Evolutionary conservation across 2,113 vertebrate species (phyloP), one percentile per base, ranked within the genome.

Genomic region (Pomatorhinus ruficollis): DNA sequence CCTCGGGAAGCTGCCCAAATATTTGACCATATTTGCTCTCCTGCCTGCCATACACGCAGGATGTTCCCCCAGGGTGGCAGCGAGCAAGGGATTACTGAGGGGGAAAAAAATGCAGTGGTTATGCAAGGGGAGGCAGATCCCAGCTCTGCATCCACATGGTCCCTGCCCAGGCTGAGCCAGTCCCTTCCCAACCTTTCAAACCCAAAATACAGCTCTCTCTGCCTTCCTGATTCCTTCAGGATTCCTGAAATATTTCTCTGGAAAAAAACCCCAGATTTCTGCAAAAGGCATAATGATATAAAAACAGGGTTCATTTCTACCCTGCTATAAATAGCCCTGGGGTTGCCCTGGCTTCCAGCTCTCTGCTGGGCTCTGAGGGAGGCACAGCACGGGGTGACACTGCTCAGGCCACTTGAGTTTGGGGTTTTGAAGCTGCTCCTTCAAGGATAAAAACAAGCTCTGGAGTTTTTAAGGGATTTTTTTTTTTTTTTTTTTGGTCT

Each of bases 21-120:
- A 74, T 92, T 95, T 95, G 39, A 80, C 96, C 70, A 72, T 90
- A 76, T 95, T 96, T 96, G 79, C 88, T 89, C 64, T 95, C 75
- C 85, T 65, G 75, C 71, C 68, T 95, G 82, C 90, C 77, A 7
- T 23, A 2, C 24, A 16, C 53, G 8, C 54, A 33, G 76, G 42
- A 89, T 47, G 35, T 4, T 61, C 56, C 85, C 77, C 63, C 6
- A 0, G 65, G 83, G 37, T 35, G 77, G 87, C 72, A 77, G 60
- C 8, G 49, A 96, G 90, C 92, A 63, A 69, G 7, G 31, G 15
- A 88, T 95, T 88, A 94, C 85, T 76, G 79, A n/a, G 15, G 59
- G 90, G 69, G 66, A 37, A 90, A 95, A 89, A 95, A 88, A 89
- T 92, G 95, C 79, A 63, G 79, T 1, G 5, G 52, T 93, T 92